phyloP scores from a whole-genome alignment of 2,797 vertebrate genomes.

The Acropternis orthonyx region DNA sequence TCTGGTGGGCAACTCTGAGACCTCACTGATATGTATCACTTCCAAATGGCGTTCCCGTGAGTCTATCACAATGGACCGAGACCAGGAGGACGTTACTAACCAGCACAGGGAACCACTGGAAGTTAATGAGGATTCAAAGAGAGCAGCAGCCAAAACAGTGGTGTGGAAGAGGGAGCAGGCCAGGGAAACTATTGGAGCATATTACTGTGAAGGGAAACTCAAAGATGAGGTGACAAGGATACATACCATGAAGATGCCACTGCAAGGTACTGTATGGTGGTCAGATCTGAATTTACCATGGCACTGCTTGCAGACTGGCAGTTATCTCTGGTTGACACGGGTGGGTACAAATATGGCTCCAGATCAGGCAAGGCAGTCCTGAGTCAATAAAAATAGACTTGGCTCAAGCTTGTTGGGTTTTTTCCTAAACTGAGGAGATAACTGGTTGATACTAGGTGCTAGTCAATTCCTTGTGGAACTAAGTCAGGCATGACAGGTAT shows the following conservation, averaged over 20 bases:
- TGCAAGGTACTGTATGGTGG: constrained; percentile 77
- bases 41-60: constrained; percentile 79
- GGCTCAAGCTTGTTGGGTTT: neutral
- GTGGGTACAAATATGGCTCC: neutral
- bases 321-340: neutral
- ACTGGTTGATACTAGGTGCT: neutral
- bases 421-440: neutral
- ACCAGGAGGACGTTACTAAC: constrained; percentile 77
- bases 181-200: constrained; percentile 82
- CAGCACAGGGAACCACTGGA: constrained; percentile 75
- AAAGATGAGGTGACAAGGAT: constrained; percentile 77
- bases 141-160: constrained; percentile 79
- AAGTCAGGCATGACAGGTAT: neutral
- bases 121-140: constrained; percentile 75
- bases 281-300: neutral
- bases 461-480: neutral
- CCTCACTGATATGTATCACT: constrained; percentile 83
- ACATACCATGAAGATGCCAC: constrained; percentile 86
- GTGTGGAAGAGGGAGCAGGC: constrained; percentile 83
- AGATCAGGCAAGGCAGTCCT: neutral
- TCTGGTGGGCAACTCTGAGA: constrained; percentile 79
- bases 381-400: neutral
- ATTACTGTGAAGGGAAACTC: constrained; percentile 83
- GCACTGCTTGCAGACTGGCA: neutral
- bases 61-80: constrained; percentile 77